Evolutionary conservation across 2,797 vertebrate genomes (phyloP), one percentile per base, ranked within the genome.

Genomic region (Scleropages formosus): DNA sequence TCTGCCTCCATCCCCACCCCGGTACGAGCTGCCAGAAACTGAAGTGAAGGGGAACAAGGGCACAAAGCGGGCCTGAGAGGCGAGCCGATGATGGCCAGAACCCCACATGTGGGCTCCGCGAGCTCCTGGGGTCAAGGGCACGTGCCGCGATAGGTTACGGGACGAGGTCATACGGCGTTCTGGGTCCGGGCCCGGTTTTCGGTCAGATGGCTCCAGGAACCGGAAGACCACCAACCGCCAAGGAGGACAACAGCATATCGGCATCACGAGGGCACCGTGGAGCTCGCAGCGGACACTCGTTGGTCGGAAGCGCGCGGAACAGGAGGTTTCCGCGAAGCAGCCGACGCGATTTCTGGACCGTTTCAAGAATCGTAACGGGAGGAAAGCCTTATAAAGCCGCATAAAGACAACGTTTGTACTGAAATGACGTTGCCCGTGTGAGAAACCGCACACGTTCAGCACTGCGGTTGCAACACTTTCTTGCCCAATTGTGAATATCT

Each of bases 51-150:
- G 13, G 58, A 68, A 56, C 22, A 16, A 31, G 2, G 20, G 13
- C 53, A 65, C 27, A 6, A 62, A 20, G 27, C 51, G 31, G 9
- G 51, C n/a, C 47, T 68, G 53, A 8, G 16, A 56, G 73, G 20
- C 67, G 49, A 26, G 65, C 62, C 13, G n/a, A 8, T 1, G 51
- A 75, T 81, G 4, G 72, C 80, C 72, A 18, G 81, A 68, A 44
- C 24, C 66, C 22, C 39, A 20, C 31, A 44, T 67, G 31, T 46
- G n/a, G n/a, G 20, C 31, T 47, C 10, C 1, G 15, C n/a, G 4
- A 65, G 39, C 46, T 49, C 49, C 44, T 7, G 0, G 46, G 65
- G 65, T 49, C 46, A 64, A 4, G 65, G n/a, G n/a, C n/a, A n/a
- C n/a, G n/a, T n/a, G n/a, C n/a, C n/a, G n/a, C n/a, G n/a, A n/a